Percentiles rank a stretch among this genome's conserved stretches.
These are phyloP conservation scores for Spinibarbus caldwelli DNA, from an alignment of 2,797 vertebrate species.

Conservation along the genomic window DNA sequence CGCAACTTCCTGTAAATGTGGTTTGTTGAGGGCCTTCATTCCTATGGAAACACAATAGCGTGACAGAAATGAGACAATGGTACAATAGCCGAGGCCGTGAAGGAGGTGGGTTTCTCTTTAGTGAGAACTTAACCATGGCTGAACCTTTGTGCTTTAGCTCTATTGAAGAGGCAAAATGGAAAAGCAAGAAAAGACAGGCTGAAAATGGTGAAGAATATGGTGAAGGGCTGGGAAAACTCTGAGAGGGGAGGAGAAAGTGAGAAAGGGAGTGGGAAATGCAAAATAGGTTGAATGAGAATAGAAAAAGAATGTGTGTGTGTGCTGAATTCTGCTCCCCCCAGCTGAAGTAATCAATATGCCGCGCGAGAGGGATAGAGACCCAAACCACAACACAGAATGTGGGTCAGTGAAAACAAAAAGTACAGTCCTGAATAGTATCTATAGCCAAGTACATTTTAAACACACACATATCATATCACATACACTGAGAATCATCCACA, in stretches of 20 bases:
- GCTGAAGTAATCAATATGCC: constrained; percentile 51
- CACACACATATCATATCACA: not conserved
- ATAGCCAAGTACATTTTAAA: not conserved
- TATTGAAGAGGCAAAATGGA: not conserved
- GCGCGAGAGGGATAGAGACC: constrained; percentile 7
- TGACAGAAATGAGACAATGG: constrained; percentile 8
- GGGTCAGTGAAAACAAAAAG: constrained; percentile 8
- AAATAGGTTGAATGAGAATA: constrained; percentile 14
- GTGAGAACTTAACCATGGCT: constrained; percentile 20
- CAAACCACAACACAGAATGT: constrained; percentile 28
- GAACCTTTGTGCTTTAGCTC: constrained; percentile 19
- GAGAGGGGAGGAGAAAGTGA: not conserved
- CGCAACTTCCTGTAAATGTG: not conserved
- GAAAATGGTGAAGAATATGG: not conserved
- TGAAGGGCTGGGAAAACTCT: constrained; percentile 15
- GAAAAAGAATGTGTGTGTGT: constrained; percentile 9
- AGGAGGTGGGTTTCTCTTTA: constrained; percentile 33
- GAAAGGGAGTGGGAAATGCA: constrained; percentile 10
- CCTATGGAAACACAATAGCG: constrained; percentile 38
- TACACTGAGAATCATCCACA: not conserved
- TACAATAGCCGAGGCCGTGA: constrained; percentile 5
- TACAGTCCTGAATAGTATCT: not conserved
- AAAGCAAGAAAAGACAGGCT: not conserved
- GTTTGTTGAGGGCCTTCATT: constrained; percentile 28
- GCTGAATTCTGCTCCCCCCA: not conserved